Conservation (phyloP, 2,888 invertebrate species). For the Lacanobia oleracea region DNA sequence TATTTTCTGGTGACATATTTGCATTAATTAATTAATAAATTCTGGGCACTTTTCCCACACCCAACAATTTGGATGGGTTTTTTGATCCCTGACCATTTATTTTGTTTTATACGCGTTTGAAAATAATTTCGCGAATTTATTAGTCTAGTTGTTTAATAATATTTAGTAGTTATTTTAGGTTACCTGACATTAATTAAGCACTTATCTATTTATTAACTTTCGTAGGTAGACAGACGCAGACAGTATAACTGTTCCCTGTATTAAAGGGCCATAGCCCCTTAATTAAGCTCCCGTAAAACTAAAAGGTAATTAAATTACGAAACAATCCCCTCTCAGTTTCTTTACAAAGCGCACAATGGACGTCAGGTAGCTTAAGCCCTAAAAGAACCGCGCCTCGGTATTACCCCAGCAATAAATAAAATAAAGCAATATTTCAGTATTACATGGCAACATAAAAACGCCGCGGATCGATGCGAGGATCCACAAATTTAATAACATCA, state of each 20-base stretch:
- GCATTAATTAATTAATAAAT: no score
- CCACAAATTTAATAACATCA: conserved; percentile 71
- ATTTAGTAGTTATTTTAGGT: no score
- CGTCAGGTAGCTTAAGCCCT: conserved; percentile 44
- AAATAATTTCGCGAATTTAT: no score
- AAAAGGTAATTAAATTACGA: conserved; percentile 38
- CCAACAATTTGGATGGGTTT: no score
- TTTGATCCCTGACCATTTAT: no score
- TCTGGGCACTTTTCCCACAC: no score
- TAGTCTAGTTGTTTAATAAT: no score
- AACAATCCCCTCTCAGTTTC: conserved; percentile 37
- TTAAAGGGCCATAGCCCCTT: not conserved
- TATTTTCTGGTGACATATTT: no score
- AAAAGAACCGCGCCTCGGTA: conserved; percentile 45
- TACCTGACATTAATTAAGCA: no score
- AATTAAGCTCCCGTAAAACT: conserved; percentile 35
- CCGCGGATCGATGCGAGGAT: conserved; percentile 64
- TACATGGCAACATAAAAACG: conserved; percentile 60
- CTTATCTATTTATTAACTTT: no score
- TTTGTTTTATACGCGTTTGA: no score
- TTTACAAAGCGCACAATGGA: conserved; percentile 33
- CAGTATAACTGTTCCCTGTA: not conserved
- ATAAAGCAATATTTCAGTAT: conserved; percentile 62
- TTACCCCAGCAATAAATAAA: conserved; percentile 63
- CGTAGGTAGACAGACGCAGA: not conserved